Evolutionary conservation across 2,797 vertebrate species (phyloP), one percentile per base, ranked within the genome.

Genomic region (Gymnothorax javanicus): DNA sequence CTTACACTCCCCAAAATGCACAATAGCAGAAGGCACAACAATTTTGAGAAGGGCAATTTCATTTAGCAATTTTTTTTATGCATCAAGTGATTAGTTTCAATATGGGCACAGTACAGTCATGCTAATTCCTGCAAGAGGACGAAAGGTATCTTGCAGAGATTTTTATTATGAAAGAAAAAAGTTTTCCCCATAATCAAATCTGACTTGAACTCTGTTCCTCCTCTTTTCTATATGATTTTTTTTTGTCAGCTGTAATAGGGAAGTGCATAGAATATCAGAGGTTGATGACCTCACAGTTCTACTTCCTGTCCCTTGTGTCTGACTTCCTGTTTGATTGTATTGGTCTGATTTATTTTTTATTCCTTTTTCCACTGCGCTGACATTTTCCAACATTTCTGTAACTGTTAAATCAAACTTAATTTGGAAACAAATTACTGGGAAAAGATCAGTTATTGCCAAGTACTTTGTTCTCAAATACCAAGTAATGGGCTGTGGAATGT

Each of bases 391-490:
- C 89, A 90, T 93, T 91, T 89, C 94, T 92, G 93, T 91, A 90
- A 91, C 91, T 93, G 93, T 93, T 93, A 93, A 94, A 93, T 93
- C 94, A 93, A 89, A 79, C 91, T 89, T 92, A 91, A 56, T 91
- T 93, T 92, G 93, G 92, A 91, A 94, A 93, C 93, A 94, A 94
- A 91, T 94, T 92, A 93, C 93, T 93, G 90, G 93, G 93, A 92
- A 90, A 95, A 96, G 94, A 94, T 90, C 94, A 92, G 77, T 94
- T 95, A 93, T 91, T 90, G 91, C 92, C 90, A 95, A 94, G 93
- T 94, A 92, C 94, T 93, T 89, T 67, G 64, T 91, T 93, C 93
- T 94, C 94, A 94, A 94, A 93, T 91, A 92, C 92, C 89, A 91
- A 33, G 90, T 93, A 95, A 92, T 93, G 90, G 87, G 88, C 88